Percentiles rank a stretch among this genome's conserved stretches.
These are phyloP conservation scores for Aculops lycopersici DNA, from an alignment of 1,140 invertebrate species.

Conservation along the genomic window DNA sequence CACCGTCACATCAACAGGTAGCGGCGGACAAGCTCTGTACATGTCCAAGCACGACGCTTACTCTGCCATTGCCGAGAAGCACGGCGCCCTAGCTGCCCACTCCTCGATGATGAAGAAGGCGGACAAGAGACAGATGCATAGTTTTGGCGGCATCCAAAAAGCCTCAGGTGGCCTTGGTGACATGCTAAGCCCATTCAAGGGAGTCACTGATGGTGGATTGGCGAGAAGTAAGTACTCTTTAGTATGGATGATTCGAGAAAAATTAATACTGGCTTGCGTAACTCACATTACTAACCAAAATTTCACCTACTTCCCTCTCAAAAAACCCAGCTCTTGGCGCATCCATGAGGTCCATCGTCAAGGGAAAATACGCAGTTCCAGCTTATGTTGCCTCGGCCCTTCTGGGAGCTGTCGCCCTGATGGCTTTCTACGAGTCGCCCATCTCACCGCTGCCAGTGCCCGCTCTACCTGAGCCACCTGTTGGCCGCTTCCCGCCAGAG, in stretches of 20 bases:
- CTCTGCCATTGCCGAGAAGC: too few relatives aligned
- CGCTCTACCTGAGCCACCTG: constrained; percentile 8
- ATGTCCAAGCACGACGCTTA: too few relatives aligned
- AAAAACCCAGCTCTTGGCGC: not conserved
- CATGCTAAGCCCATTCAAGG: too few relatives aligned
- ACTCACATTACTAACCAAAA: not conserved
- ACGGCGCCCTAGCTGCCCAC: too few relatives aligned
- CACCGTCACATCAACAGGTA: too few relatives aligned
- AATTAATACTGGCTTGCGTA: not conserved
- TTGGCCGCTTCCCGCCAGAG: constrained; percentile 9
- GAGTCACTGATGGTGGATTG: not conserved
- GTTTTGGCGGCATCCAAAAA: too few relatives aligned
- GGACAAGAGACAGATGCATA: not conserved
- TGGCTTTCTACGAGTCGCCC: constrained; percentile 10
- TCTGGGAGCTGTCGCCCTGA: constrained; percentile 7
- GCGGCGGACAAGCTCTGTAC: too few relatives aligned
- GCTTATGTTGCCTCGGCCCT: constrained; percentile 6
- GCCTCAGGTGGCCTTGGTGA: not conserved
- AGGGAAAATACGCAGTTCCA: constrained; percentile 4
- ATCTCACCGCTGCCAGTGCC: constrained; percentile 8
- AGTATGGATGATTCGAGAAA: not conserved
- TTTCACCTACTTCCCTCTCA: too few relatives aligned
- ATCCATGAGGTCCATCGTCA: constrained; percentile 6
- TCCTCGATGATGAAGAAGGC: not conserved
- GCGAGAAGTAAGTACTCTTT: not conserved